These are phyloP conservation scores for Tryphoninae sp. DNA, from an alignment of 2,888 invertebrate species.

Conservation along the genomic window DNA sequence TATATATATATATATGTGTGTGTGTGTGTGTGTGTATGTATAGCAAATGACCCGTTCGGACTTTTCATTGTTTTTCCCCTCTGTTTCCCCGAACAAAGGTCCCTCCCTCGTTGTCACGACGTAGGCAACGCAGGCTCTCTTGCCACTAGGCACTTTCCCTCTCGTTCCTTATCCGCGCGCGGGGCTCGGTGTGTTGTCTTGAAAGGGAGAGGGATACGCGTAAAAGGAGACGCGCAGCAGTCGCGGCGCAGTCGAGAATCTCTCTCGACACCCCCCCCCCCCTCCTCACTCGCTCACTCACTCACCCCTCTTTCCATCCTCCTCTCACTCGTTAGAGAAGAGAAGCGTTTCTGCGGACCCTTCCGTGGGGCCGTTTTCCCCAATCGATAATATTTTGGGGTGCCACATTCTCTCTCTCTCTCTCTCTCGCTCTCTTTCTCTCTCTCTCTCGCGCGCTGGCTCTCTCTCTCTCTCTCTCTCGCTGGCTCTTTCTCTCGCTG, in stretches of 20 bases:
- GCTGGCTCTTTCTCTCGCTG: neutral
- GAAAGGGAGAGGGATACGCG: slow-evolving; percentile 16
- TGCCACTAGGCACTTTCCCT: neutral
- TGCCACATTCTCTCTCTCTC: slow-evolving; percentile 43
- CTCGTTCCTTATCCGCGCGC: slow-evolving; percentile 2
- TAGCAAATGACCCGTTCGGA: slow-evolving; percentile 6
- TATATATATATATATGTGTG: neutral
- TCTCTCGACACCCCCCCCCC: neutral
- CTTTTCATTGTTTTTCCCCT: slow-evolving; percentile 45
- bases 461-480: slow-evolving; percentile 4
- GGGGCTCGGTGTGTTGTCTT: neutral
- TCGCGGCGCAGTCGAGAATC: slow-evolving; percentile 69
- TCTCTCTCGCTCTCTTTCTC: no score
- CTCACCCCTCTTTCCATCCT: slow-evolving; percentile 1
- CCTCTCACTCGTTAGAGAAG: slow-evolving; percentile 64
- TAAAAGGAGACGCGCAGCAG: slow-evolving; percentile 68
- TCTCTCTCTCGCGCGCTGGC: slow-evolving; percentile 14
- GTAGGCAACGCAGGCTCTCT: neutral
- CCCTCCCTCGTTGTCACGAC: neutral
- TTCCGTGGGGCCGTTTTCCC: slow-evolving; percentile 69
- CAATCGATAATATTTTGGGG: slow-evolving; percentile 73
- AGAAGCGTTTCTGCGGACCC: slow-evolving; percentile 63
- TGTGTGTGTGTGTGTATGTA: neutral
- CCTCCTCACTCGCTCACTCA: neutral
- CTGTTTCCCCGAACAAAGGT: neutral